Evolutionary conservation across 30 jellyfish, hydroid and myxozoan genomes (phyloP).

Genomic region (Aurelia coerulea): DNA sequence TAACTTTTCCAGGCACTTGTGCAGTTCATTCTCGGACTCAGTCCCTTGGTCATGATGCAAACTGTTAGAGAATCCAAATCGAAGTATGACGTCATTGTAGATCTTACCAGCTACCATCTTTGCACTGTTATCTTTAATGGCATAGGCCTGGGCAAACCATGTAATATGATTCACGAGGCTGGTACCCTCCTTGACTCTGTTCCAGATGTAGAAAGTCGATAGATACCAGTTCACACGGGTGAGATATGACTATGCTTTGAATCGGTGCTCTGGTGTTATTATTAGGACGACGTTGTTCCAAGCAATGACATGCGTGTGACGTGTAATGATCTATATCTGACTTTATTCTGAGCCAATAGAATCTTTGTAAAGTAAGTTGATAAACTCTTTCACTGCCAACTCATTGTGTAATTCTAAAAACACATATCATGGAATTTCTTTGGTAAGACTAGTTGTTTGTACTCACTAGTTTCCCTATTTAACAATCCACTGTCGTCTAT

Average conservation of each 20-base stretch:
- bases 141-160: slow-evolving; percentile 59
- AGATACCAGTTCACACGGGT: slow-evolving; percentile 26
- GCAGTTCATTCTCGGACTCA: slow-evolving; percentile 49
- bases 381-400: slow-evolving; percentile 22
- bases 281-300: slow-evolving; percentile 16
- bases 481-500: slow-evolving; percentile 34
- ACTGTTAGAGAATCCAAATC: slow-evolving; percentile 65
- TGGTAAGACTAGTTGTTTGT: slow-evolving; percentile 46
- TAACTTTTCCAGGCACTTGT: slow-evolving; percentile 25
- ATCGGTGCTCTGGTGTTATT: slow-evolving; percentile 8
- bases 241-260: slow-evolving; percentile 24
- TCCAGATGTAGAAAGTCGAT: slow-evolving; percentile 45
- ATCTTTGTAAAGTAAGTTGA: slow-evolving; percentile 24
- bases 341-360: slow-evolving; percentile 49
- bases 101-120: slow-evolving; percentile 55
- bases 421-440: background rate
- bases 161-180: slow-evolving; percentile 55
- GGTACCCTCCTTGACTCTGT: slow-evolving; percentile 34
- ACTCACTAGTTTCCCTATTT: slow-evolving; percentile 5
- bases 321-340: slow-evolving; percentile 27
- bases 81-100: slow-evolving; percentile 50
- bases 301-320: slow-evolving; percentile 7
- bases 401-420: slow-evolving; percentile 19
- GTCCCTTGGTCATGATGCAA: slow-evolving; percentile 57
- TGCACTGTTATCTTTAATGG: slow-evolving; percentile 61